Evolutionary conservation across 1,140 invertebrate species (phyloP), one percentile per base, ranked within the genome.

Genomic region (Ceratosolen fusciceps): DNA sequence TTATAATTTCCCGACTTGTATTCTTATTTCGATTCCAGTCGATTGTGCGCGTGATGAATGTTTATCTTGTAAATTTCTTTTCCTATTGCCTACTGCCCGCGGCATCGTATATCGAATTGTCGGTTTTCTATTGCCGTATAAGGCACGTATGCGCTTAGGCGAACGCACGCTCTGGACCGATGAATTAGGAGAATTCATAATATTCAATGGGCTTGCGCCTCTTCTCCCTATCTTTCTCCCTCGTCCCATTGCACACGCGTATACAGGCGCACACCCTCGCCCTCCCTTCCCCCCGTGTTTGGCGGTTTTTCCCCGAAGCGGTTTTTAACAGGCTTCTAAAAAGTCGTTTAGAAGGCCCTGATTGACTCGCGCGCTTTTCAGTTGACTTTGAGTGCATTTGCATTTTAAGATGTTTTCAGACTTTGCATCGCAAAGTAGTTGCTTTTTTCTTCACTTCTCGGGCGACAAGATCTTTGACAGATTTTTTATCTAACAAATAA

Each of bases 401-500:
- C 73, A 80, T 80, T 70, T 80, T 75, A 71, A 80, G 73, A 52
- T 75, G 34, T 80, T 80, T 75, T 80, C 24, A 47, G 52, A 52
- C 68, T 79, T 79, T 79, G 49, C 72, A 75, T 80, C 60, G 68
- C 37, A 47, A 74, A 80, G 74, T 58, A 47, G 39, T 58, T 52
- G 2, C 43, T 34, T 60, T 37, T 49, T 34, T 52, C 24, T 73
- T 67, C 52, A n/a, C 31, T 43, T 72, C 29, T 10, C 16, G 29
- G 31, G 47, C 26, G 8, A 10, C 10, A 3, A 16, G 16, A 47
- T 47, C 37, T 68, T 47, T 26, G n/a, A 47, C 39, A 47, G 21
- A 29, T 68, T 68, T 68, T 7, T 54, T 16, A 4, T 16, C 52
- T 16, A 4, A n/a, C 9, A 5, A 47, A 67, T 8, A 71, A 54